phyloP scores from a whole-genome alignment of 2,113 vertebrate genomes.

The Daphoenositta chrysoptera region DNA sequence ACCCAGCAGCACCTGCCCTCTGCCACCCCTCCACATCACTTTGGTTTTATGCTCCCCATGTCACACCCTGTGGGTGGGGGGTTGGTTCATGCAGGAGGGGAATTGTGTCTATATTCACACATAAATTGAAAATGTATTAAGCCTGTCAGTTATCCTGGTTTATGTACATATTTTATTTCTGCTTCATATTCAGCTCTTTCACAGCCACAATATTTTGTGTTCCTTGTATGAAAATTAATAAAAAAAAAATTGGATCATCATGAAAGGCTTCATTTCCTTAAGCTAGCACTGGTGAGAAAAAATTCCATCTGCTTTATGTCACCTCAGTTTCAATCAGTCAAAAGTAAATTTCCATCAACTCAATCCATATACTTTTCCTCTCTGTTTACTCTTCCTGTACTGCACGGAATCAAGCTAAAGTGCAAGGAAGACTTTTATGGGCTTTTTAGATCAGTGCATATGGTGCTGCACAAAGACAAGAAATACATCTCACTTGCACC shows the following conservation, averaged over 20 bases:
- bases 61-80: not conserved
- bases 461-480: not conserved
- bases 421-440: not conserved
- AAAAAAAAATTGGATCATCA: conserved; percentile 48
- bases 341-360: conserved; percentile 62
- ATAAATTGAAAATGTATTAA: conserved; percentile 51
- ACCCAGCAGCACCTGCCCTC: not conserved
- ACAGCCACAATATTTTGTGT: conserved; percentile 55
- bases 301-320: conserved; percentile 54
- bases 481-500: not conserved
- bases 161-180: conserved; percentile 56
- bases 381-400: conserved; percentile 46
- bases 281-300: conserved; percentile 53
- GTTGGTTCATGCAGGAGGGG: not conserved
- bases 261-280: conserved; percentile 60
- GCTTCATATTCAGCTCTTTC: conserved; percentile 41
- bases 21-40: not conserved
- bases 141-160: conserved; percentile 48
- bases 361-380: conserved; percentile 25
- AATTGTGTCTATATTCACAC: conserved; percentile 24
- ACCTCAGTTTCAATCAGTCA: conserved; percentile 53
- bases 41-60: not conserved
- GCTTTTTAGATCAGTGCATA: not conserved
- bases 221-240: conserved; percentile 59
- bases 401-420: not conserved